Conservation (phyloP, 2,113 vertebrate genomes). For the Forbesichthys agassizii region DNA sequence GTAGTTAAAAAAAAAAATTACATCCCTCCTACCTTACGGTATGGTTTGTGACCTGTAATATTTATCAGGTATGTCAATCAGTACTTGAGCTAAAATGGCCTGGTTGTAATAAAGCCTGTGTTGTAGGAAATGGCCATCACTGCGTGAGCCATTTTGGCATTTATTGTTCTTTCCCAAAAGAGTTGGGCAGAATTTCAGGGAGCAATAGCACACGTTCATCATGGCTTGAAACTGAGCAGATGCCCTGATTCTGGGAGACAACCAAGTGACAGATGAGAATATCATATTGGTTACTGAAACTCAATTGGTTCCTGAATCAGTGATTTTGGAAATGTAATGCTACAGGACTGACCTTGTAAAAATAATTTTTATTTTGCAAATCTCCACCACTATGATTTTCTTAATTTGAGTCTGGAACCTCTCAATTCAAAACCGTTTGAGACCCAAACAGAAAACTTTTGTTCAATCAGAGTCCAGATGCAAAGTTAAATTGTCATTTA, state of each 20-base stretch:
- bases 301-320: slow-evolving; percentile 17
- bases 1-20: slow-evolving; percentile 5
- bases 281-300: slow-evolving; percentile 18
- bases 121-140: not conserved
- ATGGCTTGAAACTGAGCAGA: slow-evolving; percentile 13
- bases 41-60: slow-evolving; percentile 3
- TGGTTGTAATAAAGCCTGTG: slow-evolving; percentile 27
- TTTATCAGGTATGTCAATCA: slow-evolving; percentile 15
- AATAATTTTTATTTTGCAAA: too few species aligned
- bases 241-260: slow-evolving; percentile 5
- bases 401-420: too few species aligned
- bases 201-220: slow-evolving; percentile 41
- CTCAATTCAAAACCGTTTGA: too few species aligned
- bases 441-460: too few species aligned
- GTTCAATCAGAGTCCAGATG: too few species aligned
- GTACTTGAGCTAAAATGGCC: slow-evolving; percentile 3
- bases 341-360: too few species aligned
- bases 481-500: too few species aligned
- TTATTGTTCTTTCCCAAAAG: slow-evolving; percentile 23
- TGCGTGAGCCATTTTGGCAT: slow-evolving; percentile 14
- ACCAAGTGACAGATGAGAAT: slow-evolving; percentile 11
- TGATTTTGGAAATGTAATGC: slow-evolving; percentile 26
- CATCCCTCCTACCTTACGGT: not conserved
- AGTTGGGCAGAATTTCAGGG: slow-evolving; percentile 20
- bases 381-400: too few species aligned